Evolutionary conservation across 2,888 invertebrate genomes (phyloP).

Genomic region (Euplagia quadripunctaria): DNA sequence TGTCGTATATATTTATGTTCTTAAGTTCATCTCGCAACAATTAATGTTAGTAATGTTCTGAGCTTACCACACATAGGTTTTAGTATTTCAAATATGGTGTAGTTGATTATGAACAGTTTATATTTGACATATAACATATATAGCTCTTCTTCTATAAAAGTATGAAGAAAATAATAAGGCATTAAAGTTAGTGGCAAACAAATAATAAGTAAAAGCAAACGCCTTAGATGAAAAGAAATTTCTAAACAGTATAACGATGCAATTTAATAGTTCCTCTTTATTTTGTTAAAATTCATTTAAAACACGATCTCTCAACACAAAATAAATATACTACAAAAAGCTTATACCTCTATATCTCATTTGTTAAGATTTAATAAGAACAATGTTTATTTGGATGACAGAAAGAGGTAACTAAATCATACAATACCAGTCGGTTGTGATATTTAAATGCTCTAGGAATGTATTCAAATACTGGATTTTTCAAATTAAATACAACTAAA

Average conservation of each 20-base stretch:
- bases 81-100: not conserved
- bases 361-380: constrained; percentile 52
- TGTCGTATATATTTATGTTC: not conserved
- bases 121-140: not conserved
- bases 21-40: not conserved
- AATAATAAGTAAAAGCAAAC: not conserved
- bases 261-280: constrained; percentile 50
- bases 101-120: not conserved
- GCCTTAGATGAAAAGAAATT: not conserved
- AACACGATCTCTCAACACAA: constrained; percentile 75
- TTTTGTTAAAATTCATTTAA: constrained; percentile 58
- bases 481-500: constrained; percentile 37
- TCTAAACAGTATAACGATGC: constrained; percentile 2
- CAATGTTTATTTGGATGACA: constrained; percentile 48
- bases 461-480: constrained; percentile 47
- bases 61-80: not conserved
- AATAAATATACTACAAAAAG: constrained; percentile 76
- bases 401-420: constrained; percentile 50
- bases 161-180: constrained; percentile 1
- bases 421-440: constrained; percentile 43
- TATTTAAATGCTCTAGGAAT: constrained; percentile 57
- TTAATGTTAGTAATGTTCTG: not conserved
- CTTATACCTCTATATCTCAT: constrained; percentile 54
- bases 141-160: not conserved
- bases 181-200: not conserved